Conservation (phyloP, 1,140 invertebrate genomes). For the Lasioglossum albipes region DNA sequence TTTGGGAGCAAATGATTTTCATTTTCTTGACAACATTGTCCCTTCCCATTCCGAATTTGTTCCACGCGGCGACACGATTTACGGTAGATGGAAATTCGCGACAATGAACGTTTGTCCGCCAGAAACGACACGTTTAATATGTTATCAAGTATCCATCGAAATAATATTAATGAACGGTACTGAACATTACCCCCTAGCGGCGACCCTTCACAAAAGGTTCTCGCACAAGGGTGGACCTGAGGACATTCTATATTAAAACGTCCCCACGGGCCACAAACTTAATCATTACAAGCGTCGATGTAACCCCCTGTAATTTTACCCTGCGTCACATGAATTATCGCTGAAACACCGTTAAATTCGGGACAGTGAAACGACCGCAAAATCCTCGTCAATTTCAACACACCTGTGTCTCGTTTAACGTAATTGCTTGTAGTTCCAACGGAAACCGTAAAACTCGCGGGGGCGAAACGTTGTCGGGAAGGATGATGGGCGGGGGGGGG, state of each 20-base stretch:
- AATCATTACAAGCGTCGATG: slow-evolving; percentile 13
- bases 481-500: too few relatives aligned
- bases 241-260: slow-evolving; percentile 4
- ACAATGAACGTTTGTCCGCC: too few relatives aligned
- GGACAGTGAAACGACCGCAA: not conserved
- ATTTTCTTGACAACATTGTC: too few relatives aligned
- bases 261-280: slow-evolving; percentile 4
- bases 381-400: not conserved
- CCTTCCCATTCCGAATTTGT: too few relatives aligned
- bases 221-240: not conserved
- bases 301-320: not conserved
- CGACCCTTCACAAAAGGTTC: not conserved
- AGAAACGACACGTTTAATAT: too few relatives aligned
- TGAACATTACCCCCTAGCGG: not conserved
- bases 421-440: not conserved
- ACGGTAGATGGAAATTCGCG: too few relatives aligned
- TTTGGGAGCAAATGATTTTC: too few relatives aligned
- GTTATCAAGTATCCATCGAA: too few relatives aligned
- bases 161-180: not conserved
- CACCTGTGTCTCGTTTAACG: not conserved
- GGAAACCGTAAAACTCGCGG: not conserved
- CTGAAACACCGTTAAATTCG: slow-evolving; percentile 1
- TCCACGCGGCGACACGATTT: too few relatives aligned
- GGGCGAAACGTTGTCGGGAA: not conserved
- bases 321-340: slow-evolving; percentile 14